Evolutionary conservation across 2,888 invertebrate genomes (phyloP).

Genomic region (Scaptomyza polygonia): DNA sequence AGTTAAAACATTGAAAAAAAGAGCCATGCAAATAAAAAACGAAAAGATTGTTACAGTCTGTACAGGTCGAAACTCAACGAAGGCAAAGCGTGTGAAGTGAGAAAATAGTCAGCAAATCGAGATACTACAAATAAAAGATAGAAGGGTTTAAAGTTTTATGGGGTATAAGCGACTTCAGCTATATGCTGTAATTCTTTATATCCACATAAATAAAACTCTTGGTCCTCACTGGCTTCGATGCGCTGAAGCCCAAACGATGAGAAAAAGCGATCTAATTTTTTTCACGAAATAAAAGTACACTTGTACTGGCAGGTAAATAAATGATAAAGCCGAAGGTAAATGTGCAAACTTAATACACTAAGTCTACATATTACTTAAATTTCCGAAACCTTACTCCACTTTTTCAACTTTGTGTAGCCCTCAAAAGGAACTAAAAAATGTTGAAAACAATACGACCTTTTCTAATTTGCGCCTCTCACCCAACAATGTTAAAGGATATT

Average conservation of each 20-base stretch:
- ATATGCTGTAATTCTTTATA: constrained; percentile 6
- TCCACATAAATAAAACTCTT: background rate
- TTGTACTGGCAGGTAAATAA: no score
- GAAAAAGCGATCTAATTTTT: background rate
- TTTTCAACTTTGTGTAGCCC: background rate
- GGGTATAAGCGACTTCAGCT: constrained; percentile 10
- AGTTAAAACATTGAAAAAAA: constrained; percentile 9
- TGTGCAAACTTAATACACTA: no score
- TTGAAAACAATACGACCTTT: constrained; percentile 4
- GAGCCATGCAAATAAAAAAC: constrained; percentile 30
- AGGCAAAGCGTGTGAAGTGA: constrained; percentile 50
- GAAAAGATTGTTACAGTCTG: constrained; percentile 19
- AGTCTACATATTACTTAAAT: background rate
- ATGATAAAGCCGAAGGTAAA: background rate
- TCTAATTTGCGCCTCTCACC: background rate
- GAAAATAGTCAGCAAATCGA: constrained; percentile 32
- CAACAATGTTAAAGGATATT: constrained; percentile 23
- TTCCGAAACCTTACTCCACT: background rate
- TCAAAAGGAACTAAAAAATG: background rate
- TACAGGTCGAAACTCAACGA: constrained; percentile 62
- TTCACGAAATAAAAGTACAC: background rate
- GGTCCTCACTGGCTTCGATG: no score
- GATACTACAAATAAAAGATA: constrained; percentile 24
- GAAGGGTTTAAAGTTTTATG: background rate
- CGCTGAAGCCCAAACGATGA: background rate